phyloP scores from a whole-genome alignment of 2,797 vertebrate genomes.

The Halcyon smyrnensis region DNA sequence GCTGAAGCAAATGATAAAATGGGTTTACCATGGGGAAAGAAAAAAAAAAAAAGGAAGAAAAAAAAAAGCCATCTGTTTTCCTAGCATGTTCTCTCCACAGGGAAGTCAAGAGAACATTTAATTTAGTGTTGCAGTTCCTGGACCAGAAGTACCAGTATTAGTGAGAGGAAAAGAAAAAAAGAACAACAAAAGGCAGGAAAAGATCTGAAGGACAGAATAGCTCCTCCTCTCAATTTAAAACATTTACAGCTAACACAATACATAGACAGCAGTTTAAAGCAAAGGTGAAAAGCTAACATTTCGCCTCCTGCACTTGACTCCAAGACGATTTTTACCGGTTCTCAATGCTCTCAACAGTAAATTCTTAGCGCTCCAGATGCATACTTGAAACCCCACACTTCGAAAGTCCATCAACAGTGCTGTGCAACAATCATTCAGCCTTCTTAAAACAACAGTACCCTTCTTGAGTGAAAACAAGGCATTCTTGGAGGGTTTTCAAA shows the following conservation, averaged over 20 bases:
- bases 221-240: neutral
- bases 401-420: neutral
- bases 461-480: neutral
- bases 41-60: neutral
- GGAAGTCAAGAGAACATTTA: slow-evolving; percentile 44
- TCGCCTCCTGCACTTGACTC: neutral
- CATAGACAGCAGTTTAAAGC: neutral
- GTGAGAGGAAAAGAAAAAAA: neutral
- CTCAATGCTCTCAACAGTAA: neutral
- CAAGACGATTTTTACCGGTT: neutral
- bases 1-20: slow-evolving; percentile 23
- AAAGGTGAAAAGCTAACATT: neutral
- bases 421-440: neutral
- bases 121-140: slow-evolving; percentile 21
- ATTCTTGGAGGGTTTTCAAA: neutral
- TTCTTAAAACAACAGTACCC: neutral
- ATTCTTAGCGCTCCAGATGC: neutral
- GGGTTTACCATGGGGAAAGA: neutral
- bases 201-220: neutral
- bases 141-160: slow-evolving; percentile 6
- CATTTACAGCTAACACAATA: neutral
- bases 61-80: slow-evolving; percentile 42
- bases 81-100: slow-evolving; percentile 11
- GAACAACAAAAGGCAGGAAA: neutral
- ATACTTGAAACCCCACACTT: neutral